A percentile compares a stretch with the other conserved stretches of the same genome.
Evolutionary conservation across 2,113 vertebrate species (phyloP).

Genomic region (Labeo catla): DNA sequence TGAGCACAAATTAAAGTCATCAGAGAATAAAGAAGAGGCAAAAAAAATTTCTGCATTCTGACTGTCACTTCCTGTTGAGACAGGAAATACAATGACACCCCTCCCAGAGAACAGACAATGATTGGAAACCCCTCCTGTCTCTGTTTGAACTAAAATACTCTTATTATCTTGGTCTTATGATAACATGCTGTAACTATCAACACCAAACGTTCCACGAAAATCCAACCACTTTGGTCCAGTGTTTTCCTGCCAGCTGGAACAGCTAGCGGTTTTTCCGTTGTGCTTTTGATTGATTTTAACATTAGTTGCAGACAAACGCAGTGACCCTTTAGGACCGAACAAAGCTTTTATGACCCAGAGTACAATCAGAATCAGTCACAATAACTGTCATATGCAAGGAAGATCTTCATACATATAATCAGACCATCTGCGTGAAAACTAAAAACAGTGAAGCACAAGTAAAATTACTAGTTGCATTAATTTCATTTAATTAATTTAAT

Average conservation of each 20-base stretch:
- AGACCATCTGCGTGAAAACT: not conserved
- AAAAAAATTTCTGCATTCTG: not conserved
- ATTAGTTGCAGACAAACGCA: not conserved
- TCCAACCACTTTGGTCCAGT: not conserved
- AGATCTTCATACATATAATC: not conserved
- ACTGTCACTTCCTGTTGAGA: constrained; percentile 11
- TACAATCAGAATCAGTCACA: not conserved
- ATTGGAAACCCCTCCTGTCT: not conserved
- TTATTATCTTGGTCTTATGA: not conserved
- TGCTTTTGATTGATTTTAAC: constrained; percentile 14
- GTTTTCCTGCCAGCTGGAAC: not conserved
- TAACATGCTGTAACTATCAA: not conserved
- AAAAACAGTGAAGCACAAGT: not conserved
- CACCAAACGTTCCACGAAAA: not conserved
- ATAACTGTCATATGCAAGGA: not conserved
- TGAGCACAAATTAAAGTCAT: not conserved
- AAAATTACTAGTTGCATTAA: too few species aligned
- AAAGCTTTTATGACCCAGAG: not conserved
- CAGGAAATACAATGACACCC: constrained; percentile 8
- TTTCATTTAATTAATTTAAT: too few species aligned
- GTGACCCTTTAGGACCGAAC: not conserved
- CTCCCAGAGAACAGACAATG: not conserved
- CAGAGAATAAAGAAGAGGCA: too few species aligned
- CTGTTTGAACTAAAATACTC: not conserved
- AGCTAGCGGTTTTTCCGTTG: not conserved